These are phyloP conservation scores for Phalacrocorax carbo DNA, from an alignment of 2,113 vertebrate species.

Conservation along the genomic window DNA sequence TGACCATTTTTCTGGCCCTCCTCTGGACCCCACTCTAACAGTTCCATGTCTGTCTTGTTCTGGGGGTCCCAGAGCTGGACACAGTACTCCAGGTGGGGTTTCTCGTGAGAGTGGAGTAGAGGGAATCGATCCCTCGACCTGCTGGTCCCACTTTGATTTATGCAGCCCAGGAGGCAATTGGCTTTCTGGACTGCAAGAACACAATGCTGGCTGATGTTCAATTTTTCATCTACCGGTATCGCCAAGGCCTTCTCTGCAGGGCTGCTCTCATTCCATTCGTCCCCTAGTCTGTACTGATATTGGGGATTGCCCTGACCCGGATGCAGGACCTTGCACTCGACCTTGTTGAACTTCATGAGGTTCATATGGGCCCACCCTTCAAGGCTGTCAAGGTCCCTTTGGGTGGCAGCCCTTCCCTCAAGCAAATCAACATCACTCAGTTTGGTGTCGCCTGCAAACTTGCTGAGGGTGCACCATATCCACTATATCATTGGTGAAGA, in stretches of 20 bases:
- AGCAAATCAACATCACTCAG: background rate
- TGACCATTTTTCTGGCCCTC: background rate
- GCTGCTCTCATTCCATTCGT: background rate
- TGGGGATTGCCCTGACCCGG: background rate
- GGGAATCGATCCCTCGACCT: background rate
- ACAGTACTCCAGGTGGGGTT: background rate
- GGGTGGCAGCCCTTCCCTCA: background rate
- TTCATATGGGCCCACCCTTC: background rate
- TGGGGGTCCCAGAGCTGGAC: background rate
- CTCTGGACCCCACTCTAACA: background rate
- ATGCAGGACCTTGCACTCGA: background rate
- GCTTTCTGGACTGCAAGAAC: background rate
- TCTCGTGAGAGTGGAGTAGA: background rate
- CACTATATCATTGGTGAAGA: background rate
- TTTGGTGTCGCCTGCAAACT: background rate
- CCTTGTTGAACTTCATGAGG: background rate
- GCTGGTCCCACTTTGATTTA: background rate
- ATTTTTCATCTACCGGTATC: background rate
- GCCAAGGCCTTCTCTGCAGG: background rate
- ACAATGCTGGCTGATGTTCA: background rate
- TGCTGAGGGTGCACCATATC: rapidly evolving
- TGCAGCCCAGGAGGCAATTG: background rate
- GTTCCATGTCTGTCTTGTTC: background rate
- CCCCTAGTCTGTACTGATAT: background rate
- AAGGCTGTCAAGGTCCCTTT: background rate